Evolutionary conservation across 2,113 vertebrate species (phyloP), one percentile per base, ranked within the genome.

Genomic region (Uria lomvia): DNA sequence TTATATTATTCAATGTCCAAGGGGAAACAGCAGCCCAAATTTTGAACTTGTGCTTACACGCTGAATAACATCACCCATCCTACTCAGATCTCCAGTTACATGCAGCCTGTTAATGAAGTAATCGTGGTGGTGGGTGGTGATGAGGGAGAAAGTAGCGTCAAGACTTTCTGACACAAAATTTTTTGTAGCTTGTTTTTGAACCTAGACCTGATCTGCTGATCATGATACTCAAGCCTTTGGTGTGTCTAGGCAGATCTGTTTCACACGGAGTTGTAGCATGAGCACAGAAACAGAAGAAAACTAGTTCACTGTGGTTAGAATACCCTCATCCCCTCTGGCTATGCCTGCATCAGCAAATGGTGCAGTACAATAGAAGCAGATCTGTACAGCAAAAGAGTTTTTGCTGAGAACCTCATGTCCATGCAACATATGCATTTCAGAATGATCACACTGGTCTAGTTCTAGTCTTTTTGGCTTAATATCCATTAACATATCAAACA

Each of bases 291-390:
- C 15, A 67, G 70, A 82, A 77, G 17, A 68, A 82, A 76, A 66
- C 36, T 24, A 62, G 63, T 84, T 86, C 32, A 20, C 47, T 74
- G 22, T 77, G 32, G 65, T 66, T 40, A 56, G 19, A 84, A 79
- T 24, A 83, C n/a, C 32, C 79, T 90, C 72, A 70, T 58, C 17
- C 66, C 40, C 3, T 6, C 70, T 40, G n/a, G 38, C 52, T 85
- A 36, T 5, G 12, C 42, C 96, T 85, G 65, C 68, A 78, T 96
- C 90, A 96, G 91, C 84, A 89, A 91, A 87, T 6, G 81, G 26
- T 34, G 30, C 65, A 72, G 70, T 38, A 92, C 76, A 92, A 96
- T 11, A 91, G 89, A 26, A 36, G 29, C 34, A 87, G 68, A 87
- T 67, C 26, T 55, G 55, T 77, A 58, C 21, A 67, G 83, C 50